phyloP scores from a whole-genome alignment of 2,797 vertebrate genomes.

The Pseudochirops corinnae region DNA sequence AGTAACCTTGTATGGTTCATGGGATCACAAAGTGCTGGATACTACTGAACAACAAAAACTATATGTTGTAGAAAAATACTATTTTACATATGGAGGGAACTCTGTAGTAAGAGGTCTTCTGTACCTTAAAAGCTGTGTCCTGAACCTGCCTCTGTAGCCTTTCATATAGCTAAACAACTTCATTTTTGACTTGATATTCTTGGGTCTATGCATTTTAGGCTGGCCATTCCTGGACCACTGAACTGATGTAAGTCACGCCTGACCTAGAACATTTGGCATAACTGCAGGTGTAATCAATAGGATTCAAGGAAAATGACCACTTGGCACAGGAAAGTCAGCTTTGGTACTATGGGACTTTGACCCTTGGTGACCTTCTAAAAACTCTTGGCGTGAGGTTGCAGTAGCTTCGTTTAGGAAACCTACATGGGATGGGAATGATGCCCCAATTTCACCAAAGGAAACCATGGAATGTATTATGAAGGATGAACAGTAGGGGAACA shows the following conservation, averaged over 20 bases:
- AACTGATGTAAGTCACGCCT: not conserved
- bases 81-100: not conserved
- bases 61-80: not conserved
- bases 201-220: not conserved
- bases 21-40: not conserved
- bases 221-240: not conserved
- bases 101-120: not conserved
- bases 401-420: not conserved
- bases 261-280: not conserved
- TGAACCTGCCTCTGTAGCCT: not conserved
- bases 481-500: not conserved
- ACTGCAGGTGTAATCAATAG: not conserved
- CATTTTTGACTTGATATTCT: not conserved
- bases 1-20: not conserved
- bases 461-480: not conserved
- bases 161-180: not conserved
- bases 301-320: no score
- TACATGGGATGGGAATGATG: not conserved
- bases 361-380: not conserved
- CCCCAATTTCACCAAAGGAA: not conserved
- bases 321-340: not conserved
- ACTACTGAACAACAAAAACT: not conserved
- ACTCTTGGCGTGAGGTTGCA: not conserved
- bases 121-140: not conserved
- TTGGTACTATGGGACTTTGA: not conserved